Evolutionary conservation across 2,113 vertebrate genomes (phyloP), one percentile per base, ranked within the genome.

Genomic region (Mastomys natalensis): DNA sequence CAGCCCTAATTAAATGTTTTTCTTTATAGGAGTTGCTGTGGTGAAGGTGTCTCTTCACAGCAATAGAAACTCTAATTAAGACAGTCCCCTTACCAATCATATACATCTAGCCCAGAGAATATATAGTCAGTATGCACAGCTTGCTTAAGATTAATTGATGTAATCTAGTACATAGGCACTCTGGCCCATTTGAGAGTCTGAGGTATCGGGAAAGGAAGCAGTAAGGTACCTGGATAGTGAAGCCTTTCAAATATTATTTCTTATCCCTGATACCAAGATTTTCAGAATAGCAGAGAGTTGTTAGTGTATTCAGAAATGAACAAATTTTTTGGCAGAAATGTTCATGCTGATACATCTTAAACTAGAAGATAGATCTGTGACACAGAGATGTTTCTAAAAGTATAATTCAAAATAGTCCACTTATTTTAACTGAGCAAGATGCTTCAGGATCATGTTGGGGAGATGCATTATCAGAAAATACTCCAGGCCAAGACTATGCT

Each of bases 401-500:
- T 73, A 87, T 66, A 89, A 87, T n/a, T 45, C 60, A 89, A 80
- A 80, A 78, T 74, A 73, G 45, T 91, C 76, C 48, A 24, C 53
- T 95, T 77, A 68, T 86, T 96, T 95, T 82, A 87, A 84, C 48
- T 77, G 58, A 97, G 45, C 40, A 92, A 95, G n/a, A 88, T 31
- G 51, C 55, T 91, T 85, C 87, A 72, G 43, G 74, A 62, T 92
- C 70, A 77, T 62, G 95, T 78, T 82, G 31, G n/a, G 70, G 45
- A 97, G n/a, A 95, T 60, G 89, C 94, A 95, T 96, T 96, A n/a
- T 95, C 87, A 64, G 24, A 86, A 93, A 78, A 90, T 13, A 85
- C 95, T 62, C 89, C 85, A 72, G 0, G 0, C 68, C 90, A 40
- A 78, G 43, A 95, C 73, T 17, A 93, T n/a, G 87, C 85, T 76